These are phyloP conservation scores for Hestina assimilis DNA, from an alignment of 1,140 invertebrate genomes.

Conservation along the genomic window DNA sequence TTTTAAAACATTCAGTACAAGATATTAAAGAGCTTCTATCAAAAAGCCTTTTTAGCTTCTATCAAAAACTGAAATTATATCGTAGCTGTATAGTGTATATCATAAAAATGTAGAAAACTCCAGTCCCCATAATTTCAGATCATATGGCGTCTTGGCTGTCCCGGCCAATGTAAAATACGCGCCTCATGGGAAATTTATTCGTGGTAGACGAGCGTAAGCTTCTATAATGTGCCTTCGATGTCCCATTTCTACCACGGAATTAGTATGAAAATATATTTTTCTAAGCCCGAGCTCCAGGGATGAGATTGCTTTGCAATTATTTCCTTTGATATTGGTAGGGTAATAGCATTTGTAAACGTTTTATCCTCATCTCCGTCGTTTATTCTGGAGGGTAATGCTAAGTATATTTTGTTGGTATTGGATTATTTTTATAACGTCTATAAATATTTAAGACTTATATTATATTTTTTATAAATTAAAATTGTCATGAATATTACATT, in stretches of 20 bases:
- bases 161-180: slow-evolving; percentile 56
- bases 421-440: too few relatives aligned
- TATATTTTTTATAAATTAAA: too few relatives aligned
- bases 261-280: slow-evolving; percentile 36
- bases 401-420: too few relatives aligned
- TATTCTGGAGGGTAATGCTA: background rate
- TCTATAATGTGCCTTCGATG: slow-evolving; percentile 53
- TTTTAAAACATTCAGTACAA: too few relatives aligned
- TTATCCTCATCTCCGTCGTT: background rate
- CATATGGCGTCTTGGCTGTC: slow-evolving; percentile 43
- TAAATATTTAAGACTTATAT: too few relatives aligned
- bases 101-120: slow-evolving; percentile 8
- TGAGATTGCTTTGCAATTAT: slow-evolving; percentile 20
- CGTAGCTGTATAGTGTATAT: background rate
- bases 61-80: background rate
- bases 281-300: slow-evolving; percentile 7
- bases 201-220: slow-evolving; percentile 52
- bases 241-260: slow-evolving; percentile 36
- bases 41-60: too few relatives aligned
- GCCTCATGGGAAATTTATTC: slow-evolving; percentile 67
- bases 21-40: too few relatives aligned
- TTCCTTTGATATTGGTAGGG: slow-evolving; percentile 11
- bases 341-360: background rate
- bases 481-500: too few relatives aligned
- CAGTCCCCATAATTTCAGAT: slow-evolving; percentile 34